phyloP scores from a whole-genome alignment of 2,113 vertebrate genomes.

The Bostrychus sinensis region DNA sequence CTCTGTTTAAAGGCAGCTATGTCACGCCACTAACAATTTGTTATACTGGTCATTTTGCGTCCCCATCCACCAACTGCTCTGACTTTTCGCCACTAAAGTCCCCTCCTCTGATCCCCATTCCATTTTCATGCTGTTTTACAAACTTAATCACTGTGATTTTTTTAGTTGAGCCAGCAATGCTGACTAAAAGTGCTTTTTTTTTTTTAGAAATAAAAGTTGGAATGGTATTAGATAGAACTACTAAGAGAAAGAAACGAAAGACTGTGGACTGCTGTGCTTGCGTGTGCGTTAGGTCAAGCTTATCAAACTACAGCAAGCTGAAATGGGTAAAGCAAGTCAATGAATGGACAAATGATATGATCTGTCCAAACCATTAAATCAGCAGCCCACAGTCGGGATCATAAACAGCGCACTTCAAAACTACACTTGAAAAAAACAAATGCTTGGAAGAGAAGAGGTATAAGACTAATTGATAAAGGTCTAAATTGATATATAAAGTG shows the following conservation, averaged over 20 bases:
- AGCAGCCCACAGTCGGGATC: constrained; percentile 80
- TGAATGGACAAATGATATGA: constrained; percentile 17
- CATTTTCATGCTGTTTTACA: constrained; percentile 60
- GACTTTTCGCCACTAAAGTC: constrained; percentile 66
- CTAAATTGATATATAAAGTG: constrained; percentile 85
- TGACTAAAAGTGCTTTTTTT: constrained; percentile 90
- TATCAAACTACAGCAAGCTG: constrained; percentile 80
- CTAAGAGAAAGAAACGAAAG: constrained; percentile 40
- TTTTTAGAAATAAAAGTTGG: constrained; percentile 76
- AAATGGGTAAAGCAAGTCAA: constrained; percentile 36
- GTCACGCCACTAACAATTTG: constrained; percentile 1
- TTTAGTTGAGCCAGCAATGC: constrained; percentile 75
- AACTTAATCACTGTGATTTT: constrained; percentile 55
- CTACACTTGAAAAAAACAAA: constrained; percentile 69
- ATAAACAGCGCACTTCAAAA: constrained; percentile 76
- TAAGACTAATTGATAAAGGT: constrained; percentile 75
- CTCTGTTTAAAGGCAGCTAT: constrained; percentile 11
- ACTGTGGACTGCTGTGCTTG: constrained; percentile 83
- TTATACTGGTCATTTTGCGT: constrained; percentile 17
- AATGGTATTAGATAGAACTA: constrained; percentile 83
- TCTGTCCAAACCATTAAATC: constrained; percentile 48
- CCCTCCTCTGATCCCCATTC: constrained; percentile 62
- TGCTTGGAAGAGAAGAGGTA: constrained; percentile 82
- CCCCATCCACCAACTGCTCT: constrained; percentile 26
- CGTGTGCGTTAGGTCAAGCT: constrained; percentile 76